A percentile compares a stretch with the other conserved stretches of the same genome.
phyloP scores from a whole-genome alignment of 1,140 invertebrate species.

The Leptinotarsa defecta region DNA sequence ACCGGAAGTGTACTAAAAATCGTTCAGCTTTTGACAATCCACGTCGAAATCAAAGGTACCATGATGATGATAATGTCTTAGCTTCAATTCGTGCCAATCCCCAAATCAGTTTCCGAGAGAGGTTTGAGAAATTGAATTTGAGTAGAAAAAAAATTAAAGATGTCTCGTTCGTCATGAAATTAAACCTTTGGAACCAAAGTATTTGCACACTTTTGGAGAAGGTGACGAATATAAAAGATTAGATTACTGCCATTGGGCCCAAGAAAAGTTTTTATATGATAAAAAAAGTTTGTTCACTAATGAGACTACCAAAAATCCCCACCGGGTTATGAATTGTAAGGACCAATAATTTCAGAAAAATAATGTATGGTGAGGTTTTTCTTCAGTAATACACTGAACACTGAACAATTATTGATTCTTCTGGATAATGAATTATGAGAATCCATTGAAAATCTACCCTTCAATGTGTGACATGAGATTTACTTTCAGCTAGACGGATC shows the following conservation, averaged over 20 bases:
- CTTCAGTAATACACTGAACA: background rate
- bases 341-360: background rate
- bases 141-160: background rate
- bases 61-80: too few species aligned
- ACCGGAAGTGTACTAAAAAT: too few species aligned
- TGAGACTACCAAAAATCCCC: background rate
- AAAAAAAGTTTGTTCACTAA: background rate
- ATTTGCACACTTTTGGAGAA: background rate
- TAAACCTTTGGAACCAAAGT: background rate
- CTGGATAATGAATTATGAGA: too few species aligned
- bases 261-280: background rate
- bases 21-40: too few species aligned
- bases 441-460: too few species aligned
- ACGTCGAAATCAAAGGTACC: too few species aligned
- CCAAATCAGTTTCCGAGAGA: too few species aligned
- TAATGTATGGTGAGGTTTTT: background rate
- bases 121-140: too few species aligned
- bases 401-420: too few species aligned
- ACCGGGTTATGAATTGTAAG: background rate
- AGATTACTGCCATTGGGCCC: background rate
- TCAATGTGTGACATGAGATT: too few species aligned
- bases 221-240: background rate
- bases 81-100: too few species aligned
- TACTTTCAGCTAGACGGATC: too few species aligned
- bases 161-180: background rate